Evolutionary conservation across 2,113 vertebrate species (phyloP).

Genomic region (Indicator maculatus): DNA sequence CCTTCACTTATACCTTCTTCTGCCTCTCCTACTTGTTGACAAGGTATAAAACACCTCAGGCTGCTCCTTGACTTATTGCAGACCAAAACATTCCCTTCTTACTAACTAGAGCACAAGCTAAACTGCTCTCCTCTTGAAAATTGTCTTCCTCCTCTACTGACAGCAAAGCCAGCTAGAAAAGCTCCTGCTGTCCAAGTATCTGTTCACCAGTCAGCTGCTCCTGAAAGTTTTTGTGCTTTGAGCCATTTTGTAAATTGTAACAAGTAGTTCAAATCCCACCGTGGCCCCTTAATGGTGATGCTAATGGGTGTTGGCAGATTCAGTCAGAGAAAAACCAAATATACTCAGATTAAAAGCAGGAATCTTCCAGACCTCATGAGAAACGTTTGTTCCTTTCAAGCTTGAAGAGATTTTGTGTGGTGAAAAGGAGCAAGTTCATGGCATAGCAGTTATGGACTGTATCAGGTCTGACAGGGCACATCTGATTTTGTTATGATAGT

Average conservation of each 20-base stretch:
- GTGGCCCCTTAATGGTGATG: background rate
- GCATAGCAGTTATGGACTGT: background rate
- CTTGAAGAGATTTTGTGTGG: background rate
- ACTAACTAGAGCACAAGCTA: background rate
- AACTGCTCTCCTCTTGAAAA: background rate
- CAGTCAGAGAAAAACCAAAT: slow-evolving; percentile 15
- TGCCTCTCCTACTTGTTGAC: background rate
- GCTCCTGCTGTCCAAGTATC: background rate
- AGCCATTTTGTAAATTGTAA: background rate
- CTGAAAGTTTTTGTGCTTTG: background rate
- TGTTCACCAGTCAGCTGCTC: background rate
- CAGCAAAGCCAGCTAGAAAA: background rate
- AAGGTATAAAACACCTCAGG: background rate
- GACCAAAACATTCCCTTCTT: background rate
- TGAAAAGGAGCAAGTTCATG: background rate
- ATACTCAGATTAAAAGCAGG: slow-evolving; percentile 4
- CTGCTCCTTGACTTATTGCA: background rate
- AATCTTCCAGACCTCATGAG: background rate
- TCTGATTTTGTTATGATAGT: background rate
- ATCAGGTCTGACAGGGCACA: background rate
- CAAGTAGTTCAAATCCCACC: slow-evolving; percentile 3
- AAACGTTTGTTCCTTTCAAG: background rate
- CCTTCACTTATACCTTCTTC: background rate
- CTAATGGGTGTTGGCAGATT: slow-evolving; percentile 12
- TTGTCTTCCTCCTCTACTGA: background rate